phyloP scores from a whole-genome alignment of 2,113 vertebrate species.

The Trichechus manatus region DNA sequence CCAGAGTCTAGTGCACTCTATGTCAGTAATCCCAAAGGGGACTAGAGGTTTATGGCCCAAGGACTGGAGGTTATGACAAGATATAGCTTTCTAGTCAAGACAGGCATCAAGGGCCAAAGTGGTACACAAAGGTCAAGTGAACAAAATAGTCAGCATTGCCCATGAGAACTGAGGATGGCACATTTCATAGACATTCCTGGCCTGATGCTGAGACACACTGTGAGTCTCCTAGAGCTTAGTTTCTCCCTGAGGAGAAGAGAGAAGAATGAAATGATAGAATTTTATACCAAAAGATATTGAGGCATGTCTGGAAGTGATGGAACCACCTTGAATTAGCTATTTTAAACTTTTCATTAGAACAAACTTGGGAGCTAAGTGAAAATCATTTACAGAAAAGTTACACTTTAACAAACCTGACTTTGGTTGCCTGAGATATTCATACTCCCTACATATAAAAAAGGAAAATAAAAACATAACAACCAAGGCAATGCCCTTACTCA shows the following conservation, averaged over 20 bases:
- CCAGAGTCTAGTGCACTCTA: background rate
- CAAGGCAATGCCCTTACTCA: background rate
- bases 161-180: background rate
- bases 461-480: background rate
- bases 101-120: background rate
- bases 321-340: background rate
- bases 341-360: background rate
- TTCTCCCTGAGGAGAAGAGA: background rate
- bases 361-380: conserved; percentile 2
- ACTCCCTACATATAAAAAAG: background rate
- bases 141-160: background rate
- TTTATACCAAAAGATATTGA: background rate
- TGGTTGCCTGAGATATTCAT: background rate
- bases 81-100: background rate
- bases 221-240: background rate
- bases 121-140: background rate
- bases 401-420: background rate
- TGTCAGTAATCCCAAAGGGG: background rate
- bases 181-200: background rate
- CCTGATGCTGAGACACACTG: background rate
- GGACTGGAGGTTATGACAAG: background rate
- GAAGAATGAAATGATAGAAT: background rate
- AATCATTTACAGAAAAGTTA: background rate
- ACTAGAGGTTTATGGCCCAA: background rate
- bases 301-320: background rate